Base-by-base conservation (phyloP, 2,797 vertebrate species). In the Jordanella pulchra region DNA sequence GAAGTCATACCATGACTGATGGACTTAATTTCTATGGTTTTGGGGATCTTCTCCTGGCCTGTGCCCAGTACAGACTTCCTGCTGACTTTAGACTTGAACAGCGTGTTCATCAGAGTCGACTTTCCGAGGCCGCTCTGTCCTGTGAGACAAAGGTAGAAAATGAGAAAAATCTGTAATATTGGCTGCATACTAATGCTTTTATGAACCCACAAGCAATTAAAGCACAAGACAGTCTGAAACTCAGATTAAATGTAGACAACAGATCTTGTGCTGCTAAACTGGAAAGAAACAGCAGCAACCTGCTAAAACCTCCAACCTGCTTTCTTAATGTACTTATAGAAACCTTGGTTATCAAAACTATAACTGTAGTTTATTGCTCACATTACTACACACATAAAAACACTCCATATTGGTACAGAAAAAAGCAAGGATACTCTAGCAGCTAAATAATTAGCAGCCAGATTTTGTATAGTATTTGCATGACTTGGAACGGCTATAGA, bases 71-170 rank as follows among this genome's bases (percentile, higher is more conserved):
- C 95, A 0, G 97, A 98, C 91, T 97, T 98, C 71, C 98, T 95
- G 93, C 97, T 99, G 91, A 99, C 97, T 90, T 99, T 99, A 79
- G 97, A 98, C 83, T 99, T 99, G 93, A 99, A 99, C 89, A 99
- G 95, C 0, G 98, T 99, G 93, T 99, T 99, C 97, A 99, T 98
- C 88, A 99, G 92, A 15, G 98, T 99, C 14, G 98, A 99, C 90
- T 99, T 99, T 71, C 98, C 98, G 85, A 99, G 89, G 86, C 98
- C 97, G 0, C 98, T 99, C 94, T 99, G 97, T 89, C 97, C 98
- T 99, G 80, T 58, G 76, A 53, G 71, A 50, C 78, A 42, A 70
- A 67, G 25, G 4, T 14, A 13, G 64, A 65, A 58, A 44, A 70
- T 28, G 25, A 18, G 65, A 18, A 9, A 39, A 58, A 58, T 39